phyloP scores from a whole-genome alignment of 2,113 vertebrate species.

The Passerina amoena region DNA sequence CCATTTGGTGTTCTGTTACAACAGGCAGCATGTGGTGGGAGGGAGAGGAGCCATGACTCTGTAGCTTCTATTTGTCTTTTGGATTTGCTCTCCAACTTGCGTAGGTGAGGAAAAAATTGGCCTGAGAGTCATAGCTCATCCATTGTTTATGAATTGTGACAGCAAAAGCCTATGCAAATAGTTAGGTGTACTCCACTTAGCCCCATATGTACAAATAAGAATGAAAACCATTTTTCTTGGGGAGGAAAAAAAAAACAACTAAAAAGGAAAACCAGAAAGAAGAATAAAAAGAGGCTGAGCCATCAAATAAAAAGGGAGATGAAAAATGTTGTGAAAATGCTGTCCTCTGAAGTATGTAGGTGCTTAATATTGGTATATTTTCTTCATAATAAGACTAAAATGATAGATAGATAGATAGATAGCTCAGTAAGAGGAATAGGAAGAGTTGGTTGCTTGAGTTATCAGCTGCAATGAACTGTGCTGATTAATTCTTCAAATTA shows the following conservation, averaged over 20 bases:
- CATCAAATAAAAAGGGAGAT: background rate
- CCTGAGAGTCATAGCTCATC: background rate
- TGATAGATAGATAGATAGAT: background rate
- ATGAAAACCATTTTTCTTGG: background rate
- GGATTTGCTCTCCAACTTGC: background rate
- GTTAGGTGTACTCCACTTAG: background rate
- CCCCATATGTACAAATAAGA: rapidly evolving
- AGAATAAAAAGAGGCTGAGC: background rate
- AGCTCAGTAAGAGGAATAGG: background rate
- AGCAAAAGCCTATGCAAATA: background rate
- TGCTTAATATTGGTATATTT: background rate
- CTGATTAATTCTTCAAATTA: background rate
- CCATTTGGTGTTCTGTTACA: background rate
- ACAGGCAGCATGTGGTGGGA: background rate
- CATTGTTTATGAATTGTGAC: background rate
- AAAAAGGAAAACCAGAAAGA: background rate
- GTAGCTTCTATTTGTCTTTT: background rate
- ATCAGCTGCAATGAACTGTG: background rate
- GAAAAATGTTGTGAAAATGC: background rate
- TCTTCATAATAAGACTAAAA: background rate
- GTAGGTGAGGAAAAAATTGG: background rate
- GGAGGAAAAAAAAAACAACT: background rate
- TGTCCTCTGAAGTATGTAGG: background rate
- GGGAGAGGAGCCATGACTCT: background rate
- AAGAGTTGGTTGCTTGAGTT: background rate